A percentile compares a stretch with the other conserved stretches of the same genome.
phyloP scores from a whole-genome alignment of 2,888 invertebrate genomes.

The Noctuana brunneofusca region DNA sequence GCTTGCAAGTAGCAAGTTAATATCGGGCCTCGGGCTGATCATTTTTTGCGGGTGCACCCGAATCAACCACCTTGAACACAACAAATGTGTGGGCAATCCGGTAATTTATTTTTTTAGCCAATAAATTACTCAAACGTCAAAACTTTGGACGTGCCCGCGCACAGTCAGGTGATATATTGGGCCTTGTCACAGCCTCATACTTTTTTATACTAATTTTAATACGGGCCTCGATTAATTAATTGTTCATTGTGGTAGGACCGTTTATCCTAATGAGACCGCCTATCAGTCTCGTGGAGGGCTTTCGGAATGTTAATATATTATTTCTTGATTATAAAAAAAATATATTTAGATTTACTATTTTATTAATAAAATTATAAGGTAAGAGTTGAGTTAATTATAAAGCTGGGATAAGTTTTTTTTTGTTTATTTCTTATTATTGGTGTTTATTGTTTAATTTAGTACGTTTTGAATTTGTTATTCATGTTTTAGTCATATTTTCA shows the following conservation, averaged over 20 bases:
- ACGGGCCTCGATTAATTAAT: conserved; percentile 67
- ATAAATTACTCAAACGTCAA: conserved; percentile 82
- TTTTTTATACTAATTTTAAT: conserved; percentile 70
- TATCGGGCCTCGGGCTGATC: conserved; percentile 60
- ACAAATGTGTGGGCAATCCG: conserved; percentile 79
- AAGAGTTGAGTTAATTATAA: too few relatives aligned
- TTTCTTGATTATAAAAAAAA: background rate
- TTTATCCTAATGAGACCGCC: conserved; percentile 58
- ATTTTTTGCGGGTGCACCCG: conserved; percentile 78
- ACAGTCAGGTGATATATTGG: conserved; percentile 75
- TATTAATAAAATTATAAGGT: too few relatives aligned
- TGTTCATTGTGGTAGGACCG: conserved; percentile 57
- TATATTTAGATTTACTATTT: too few relatives aligned
- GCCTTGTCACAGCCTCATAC: conserved; percentile 72
- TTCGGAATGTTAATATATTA: background rate
- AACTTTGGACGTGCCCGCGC: conserved; percentile 67
- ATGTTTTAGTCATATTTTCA: too few relatives aligned
- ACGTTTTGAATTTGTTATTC: too few relatives aligned
- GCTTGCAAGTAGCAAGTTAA: conserved; percentile 63
- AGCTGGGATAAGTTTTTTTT: too few relatives aligned
- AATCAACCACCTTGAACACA: conserved; percentile 77
- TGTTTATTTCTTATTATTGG: too few relatives aligned
- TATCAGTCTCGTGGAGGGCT: conserved; percentile 31
- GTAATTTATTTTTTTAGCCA: conserved; percentile 81
- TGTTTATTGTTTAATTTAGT: too few relatives aligned